These are phyloP conservation scores for Noctua fimbriata DNA, from an alignment of 2,888 invertebrate species.

Conservation along the genomic window DNA sequence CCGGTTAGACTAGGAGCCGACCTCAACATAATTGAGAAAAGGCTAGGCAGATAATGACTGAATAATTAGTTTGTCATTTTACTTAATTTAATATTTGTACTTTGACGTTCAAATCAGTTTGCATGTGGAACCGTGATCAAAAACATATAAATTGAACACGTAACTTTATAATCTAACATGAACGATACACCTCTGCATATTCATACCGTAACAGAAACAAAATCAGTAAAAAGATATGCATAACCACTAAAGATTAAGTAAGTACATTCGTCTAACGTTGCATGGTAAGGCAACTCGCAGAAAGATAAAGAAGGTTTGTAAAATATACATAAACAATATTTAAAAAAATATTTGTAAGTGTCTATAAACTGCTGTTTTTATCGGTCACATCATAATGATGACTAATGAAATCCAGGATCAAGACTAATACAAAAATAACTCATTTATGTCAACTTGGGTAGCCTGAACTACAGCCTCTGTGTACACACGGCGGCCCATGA, in stretches of 20 bases:
- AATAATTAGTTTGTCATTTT: not conserved
- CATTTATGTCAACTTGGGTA: not conserved
- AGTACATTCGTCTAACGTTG: slow-evolving; percentile 58
- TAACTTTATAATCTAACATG: slow-evolving; percentile 39
- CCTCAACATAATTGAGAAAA: no score
- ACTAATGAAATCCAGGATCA: not conserved
- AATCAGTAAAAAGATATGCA: slow-evolving; percentile 56
- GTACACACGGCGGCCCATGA: no score
- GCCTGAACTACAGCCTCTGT: not conserved
- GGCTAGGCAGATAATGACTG: no score
- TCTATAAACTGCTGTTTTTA: not conserved
- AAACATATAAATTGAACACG: slow-evolving; percentile 29
- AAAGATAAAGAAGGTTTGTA: slow-evolving; percentile 71
- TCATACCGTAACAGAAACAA: slow-evolving; percentile 32
- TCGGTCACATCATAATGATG: not conserved
- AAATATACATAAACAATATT: not conserved
- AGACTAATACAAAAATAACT: not conserved
- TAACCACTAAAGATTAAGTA: slow-evolving; percentile 67
- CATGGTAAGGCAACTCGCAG: slow-evolving; percentile 22
- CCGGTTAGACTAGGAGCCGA: no score
- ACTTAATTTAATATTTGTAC: not conserved
- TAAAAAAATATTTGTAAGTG: not conserved
- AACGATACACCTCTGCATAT: slow-evolving; percentile 40
- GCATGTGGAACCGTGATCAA: not conserved
- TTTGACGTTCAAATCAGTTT: not conserved